phyloP scores from a whole-genome alignment of 1,140 invertebrate species.

The Cryptotermes secundus region DNA sequence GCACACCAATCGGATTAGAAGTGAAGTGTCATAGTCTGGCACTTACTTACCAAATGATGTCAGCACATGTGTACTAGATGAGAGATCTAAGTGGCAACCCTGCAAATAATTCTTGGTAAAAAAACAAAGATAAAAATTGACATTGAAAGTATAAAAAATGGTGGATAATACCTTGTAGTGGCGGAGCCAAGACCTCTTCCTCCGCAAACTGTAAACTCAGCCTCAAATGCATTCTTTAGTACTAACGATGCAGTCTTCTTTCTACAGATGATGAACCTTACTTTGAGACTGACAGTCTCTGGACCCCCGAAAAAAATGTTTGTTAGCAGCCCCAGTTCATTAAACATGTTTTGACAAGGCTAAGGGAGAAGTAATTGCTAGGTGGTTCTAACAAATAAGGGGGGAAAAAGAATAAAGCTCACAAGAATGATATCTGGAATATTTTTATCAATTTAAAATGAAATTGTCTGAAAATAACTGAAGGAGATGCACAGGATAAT shows the following conservation, averaged over 20 bases:
- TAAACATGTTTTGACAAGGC: conserved; percentile 27
- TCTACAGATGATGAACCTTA: conserved; percentile 36
- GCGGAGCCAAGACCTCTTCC: conserved; percentile 34
- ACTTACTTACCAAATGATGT: conserved; percentile 33
- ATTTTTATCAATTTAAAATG: background rate
- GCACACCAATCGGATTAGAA: background rate
- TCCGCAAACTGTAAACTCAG: conserved; percentile 39
- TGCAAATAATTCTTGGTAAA: conserved; percentile 35
- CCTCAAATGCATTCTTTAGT: conserved; percentile 39
- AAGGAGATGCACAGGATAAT: background rate
- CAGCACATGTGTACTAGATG: conserved; percentile 26
- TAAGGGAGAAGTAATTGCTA: conserved; percentile 13
- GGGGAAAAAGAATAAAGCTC: background rate
- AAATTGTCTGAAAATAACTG: background rate
- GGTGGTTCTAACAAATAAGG: conserved; percentile 19
- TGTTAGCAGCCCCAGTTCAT: conserved; percentile 29
- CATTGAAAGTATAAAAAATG: conserved; percentile 44
- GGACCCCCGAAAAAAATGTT: conserved; percentile 28
- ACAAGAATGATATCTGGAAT: background rate
- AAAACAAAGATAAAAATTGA: conserved; percentile 36
- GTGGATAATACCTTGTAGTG: conserved; percentile 48
- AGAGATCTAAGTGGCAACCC: conserved; percentile 37
- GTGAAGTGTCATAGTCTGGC: background rate
- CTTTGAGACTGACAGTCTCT: conserved; percentile 31
- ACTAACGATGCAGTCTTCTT: conserved; percentile 38